Conservation (phyloP, 2,888 invertebrate genomes). For the Ornithoptera priamus region DNA sequence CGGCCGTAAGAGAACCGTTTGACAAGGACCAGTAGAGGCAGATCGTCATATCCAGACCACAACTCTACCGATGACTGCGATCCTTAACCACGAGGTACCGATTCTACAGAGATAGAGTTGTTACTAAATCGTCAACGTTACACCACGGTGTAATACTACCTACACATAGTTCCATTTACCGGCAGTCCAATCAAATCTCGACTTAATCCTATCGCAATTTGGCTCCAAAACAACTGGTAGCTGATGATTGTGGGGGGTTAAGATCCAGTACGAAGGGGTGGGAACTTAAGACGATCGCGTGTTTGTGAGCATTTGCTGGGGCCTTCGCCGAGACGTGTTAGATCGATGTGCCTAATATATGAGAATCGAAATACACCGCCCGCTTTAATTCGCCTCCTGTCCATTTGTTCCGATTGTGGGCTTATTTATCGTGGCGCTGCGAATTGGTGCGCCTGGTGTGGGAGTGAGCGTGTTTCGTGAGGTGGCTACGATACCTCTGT, state of each 20-base stretch:
- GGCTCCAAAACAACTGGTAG: slow-evolving; percentile 16
- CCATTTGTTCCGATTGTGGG: slow-evolving; percentile 76
- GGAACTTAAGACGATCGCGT: slow-evolving; percentile 69
- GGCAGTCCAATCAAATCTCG: slow-evolving; percentile 25
- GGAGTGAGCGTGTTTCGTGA: slow-evolving; percentile 36
- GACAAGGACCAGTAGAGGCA: too few relatives aligned
- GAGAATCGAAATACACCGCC: slow-evolving; percentile 67
- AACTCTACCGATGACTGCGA: too few relatives aligned
- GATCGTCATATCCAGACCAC: too few relatives aligned
- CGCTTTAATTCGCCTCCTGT: slow-evolving; percentile 76
- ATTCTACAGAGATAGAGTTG: too few relatives aligned
- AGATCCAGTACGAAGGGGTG: slow-evolving; percentile 34
- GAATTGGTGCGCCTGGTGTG: slow-evolving; percentile 50
- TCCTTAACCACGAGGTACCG: too few relatives aligned
- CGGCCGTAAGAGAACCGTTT: too few relatives aligned
- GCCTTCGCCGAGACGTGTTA: slow-evolving; percentile 73
- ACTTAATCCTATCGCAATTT: slow-evolving; percentile 24
- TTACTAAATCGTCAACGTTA: background rate
- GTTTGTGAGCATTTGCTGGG: slow-evolving; percentile 62
- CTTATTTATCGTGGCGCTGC: slow-evolving; percentile 68
- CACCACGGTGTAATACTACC: slow-evolving; percentile 17
- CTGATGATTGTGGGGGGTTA: slow-evolving; percentile 1
- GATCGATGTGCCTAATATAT: slow-evolving; percentile 76
- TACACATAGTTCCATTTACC: slow-evolving; percentile 1
- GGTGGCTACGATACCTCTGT: background rate